Conservation (phyloP, 92 coral and sea anemone species). For the Siderastrea radians region DNA sequence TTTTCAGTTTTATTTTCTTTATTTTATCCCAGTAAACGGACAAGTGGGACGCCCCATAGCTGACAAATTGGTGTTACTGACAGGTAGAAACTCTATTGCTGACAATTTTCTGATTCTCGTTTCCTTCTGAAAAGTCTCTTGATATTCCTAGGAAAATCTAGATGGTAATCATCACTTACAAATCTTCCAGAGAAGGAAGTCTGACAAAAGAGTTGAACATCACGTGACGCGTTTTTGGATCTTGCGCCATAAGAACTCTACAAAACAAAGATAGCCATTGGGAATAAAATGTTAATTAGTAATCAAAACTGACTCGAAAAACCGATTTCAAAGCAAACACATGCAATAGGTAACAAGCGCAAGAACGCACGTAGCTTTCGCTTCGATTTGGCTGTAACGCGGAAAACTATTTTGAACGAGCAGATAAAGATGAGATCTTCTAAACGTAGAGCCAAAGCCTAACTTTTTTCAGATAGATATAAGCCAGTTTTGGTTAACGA, state of each 20-base stretch:
- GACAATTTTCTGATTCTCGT: not conserved
- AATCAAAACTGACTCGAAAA: no score
- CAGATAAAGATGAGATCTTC: not conserved
- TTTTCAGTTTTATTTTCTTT: no score
- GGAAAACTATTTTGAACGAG: not conserved
- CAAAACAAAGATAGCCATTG: not conserved
- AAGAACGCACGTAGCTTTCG: not conserved
- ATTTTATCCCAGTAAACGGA: no score
- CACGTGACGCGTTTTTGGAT: constrained; percentile 70
- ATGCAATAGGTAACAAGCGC: not conserved
- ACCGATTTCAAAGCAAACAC: not conserved
- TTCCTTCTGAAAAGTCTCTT: no score
- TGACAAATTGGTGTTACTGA: no score
- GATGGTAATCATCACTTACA: constrained; percentile 68
- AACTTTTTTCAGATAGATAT: not conserved
- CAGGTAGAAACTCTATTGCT: not conserved
- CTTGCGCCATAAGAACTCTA: constrained; percentile 88
- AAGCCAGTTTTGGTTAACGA: no score
- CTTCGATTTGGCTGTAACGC: not conserved
- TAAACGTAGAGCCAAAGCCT: not conserved
- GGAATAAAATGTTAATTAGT: not conserved
- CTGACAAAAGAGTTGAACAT: constrained; percentile 87
- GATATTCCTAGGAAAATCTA: not conserved
- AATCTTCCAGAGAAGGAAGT: constrained; percentile 84
- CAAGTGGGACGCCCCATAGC: no score